Evolutionary conservation across 2,888 invertebrate species (phyloP).

Genomic region (Spodoptera littoralis): DNA sequence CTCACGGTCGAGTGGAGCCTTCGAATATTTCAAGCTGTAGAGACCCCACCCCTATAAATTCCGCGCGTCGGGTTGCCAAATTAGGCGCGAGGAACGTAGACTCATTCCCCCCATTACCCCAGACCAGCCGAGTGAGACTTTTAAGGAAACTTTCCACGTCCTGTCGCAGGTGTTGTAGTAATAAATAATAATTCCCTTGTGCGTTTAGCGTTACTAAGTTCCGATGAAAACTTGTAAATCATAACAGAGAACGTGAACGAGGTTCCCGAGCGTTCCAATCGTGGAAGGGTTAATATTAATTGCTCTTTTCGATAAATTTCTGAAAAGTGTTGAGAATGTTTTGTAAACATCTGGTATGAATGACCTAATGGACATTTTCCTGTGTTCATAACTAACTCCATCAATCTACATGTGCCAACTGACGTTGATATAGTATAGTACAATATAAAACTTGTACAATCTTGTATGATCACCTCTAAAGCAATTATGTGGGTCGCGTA

Average conservation of each 20-base stretch:
- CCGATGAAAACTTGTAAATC: constrained; percentile 53
- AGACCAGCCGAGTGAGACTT: constrained; percentile 70
- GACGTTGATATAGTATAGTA: too few species aligned
- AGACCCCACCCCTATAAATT: constrained; percentile 85
- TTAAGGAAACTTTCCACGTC: constrained; percentile 78
- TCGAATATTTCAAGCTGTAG: constrained; percentile 87
- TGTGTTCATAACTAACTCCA: not conserved
- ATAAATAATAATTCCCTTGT: constrained; percentile 70
- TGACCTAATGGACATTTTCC: not conserved
- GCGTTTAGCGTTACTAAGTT: constrained; percentile 67
- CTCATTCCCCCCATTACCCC: constrained; percentile 84
- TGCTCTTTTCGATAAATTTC: not conserved
- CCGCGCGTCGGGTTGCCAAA: constrained; percentile 88
- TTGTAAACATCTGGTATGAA: too few species aligned
- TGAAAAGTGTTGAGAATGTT: too few species aligned
- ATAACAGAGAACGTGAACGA: constrained; percentile 22
- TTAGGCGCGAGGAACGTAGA: constrained; percentile 87
- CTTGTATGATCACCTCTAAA: constrained; percentile 55
- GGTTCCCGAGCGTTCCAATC: constrained; percentile 18
- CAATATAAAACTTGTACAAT: constrained; percentile 46
- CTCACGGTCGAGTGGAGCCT: constrained; percentile 87
- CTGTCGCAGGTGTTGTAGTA: constrained; percentile 79
- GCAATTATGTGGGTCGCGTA: constrained; percentile 65
- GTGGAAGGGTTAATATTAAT: constrained; percentile 5
- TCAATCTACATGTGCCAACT: constrained; percentile 6